Base-by-base conservation (phyloP, 2,797 vertebrate species). In the Decapterus maruadsi region DNA sequence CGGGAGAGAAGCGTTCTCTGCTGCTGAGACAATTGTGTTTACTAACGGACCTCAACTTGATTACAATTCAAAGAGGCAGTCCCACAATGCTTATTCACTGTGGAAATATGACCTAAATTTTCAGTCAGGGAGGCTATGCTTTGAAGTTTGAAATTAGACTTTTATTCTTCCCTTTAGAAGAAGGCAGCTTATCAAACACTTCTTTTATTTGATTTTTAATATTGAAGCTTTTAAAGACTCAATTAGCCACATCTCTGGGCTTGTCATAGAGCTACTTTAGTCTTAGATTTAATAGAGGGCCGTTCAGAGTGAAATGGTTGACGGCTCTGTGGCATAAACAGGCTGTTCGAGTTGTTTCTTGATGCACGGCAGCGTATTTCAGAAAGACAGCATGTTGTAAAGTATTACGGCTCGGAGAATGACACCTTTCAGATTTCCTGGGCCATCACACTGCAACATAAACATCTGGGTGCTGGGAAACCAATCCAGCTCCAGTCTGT, bases 141-240 rank as follows among this genome's bases (percentile, higher is more conserved):
- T 96, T 96, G 93, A 96, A 95, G 93, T 95, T 72, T 71, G 75
- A 87, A 95, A 95, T 94, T 92, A 95, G 82, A 95, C 83, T 91
- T 87, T 90, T 85, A 88, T 77, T 84, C 73, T 84, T 85, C 81
- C 80, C 81, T 89, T 87, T 55, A 76, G 59, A 75, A 36, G 57
- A 79, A 75, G 59, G 68, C 11, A 0, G 84, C 55, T 59, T 4
- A 90, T 73, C 82, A 78, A 62, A 87, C 11, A 12, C 61, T 81
- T 89, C 73, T 71, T 86, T 77, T 86, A 4, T 87, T 86, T 89
- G 69, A 61, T 78, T 80, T 87, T 92, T 68, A 86, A 87, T 87
- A 86, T 86, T 62, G 62, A 80, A 89, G 85, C 85, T 90, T 92
- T 84, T 86, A 29, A 85, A 75, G 78, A 69, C 82, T 81, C 66